Base-by-base conservation (phyloP, 2,888 invertebrate species). In the Drosophila histrio region DNA sequence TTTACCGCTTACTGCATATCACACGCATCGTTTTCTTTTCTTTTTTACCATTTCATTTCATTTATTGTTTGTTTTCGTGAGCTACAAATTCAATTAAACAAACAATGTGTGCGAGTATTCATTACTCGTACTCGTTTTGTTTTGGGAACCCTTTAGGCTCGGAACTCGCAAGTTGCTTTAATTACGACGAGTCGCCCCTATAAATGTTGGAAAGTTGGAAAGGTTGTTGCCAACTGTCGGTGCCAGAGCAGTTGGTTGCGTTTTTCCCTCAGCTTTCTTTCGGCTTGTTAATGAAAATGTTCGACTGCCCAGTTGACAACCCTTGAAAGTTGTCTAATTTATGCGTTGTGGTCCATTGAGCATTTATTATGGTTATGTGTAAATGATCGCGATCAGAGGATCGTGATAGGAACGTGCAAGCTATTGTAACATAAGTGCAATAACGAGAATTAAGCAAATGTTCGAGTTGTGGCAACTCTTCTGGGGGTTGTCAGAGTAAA, bases 41-140 rank as follows among this genome's bases (percentile, higher is more conserved):
- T 41, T 32, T 32, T 21, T 24, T 43, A 6, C n/a, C n/a, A n/a
- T 39, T 41, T 22, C 52, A 41, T 22, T 53, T 28, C 8, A 19
- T 52, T 61, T 43, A 8, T 30, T 53, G 64, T 70, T 60, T 82
- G 60, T 70, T 67, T 74, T 79, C 66, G 77, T 73, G 70, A 50
- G 66, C 70, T 43, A 70, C 74, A 84, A 84, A 79, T 80, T 82
- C 82, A 82, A 82, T 82, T 87, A 87, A 82, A 71, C 71, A 69
- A 62, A 67, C 74, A 71, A 67, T 49, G 54, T 41, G 34, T 49
- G 54, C 44, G 34, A 53, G 60, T 44, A 22, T 58, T 58, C 58
- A 58, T 39, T 57, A 38, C 41, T 44, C 22, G 30, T 19, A 32
- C 21, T 63, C 50, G 22, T 3, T 17, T 19, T 39, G n/a, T n/a